Percentiles rank a stretch among this genome's conserved stretches.
Conservation (phyloP, 2,113 vertebrate species). For the Cynopterus brachyotis region DNA sequence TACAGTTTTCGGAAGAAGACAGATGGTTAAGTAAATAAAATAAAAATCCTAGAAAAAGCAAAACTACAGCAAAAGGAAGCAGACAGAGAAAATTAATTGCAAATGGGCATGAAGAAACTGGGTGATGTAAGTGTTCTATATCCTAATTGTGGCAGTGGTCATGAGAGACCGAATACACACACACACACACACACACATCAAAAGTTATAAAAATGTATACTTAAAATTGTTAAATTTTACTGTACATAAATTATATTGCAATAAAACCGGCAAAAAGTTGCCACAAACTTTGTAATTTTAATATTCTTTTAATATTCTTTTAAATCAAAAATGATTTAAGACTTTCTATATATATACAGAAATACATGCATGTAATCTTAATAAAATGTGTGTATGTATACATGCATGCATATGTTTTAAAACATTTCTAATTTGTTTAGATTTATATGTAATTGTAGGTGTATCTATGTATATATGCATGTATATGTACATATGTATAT, state of each 20-base stretch:
- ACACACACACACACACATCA: background rate
- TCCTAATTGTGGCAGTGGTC: background rate
- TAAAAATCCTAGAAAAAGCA: background rate
- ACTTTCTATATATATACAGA: background rate
- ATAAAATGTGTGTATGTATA: background rate
- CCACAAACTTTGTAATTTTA: conserved; percentile 17
- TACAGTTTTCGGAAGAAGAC: background rate
- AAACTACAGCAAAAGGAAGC: background rate
- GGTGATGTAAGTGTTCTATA: background rate
- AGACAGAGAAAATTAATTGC: background rate
- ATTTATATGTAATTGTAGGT: conserved; percentile 20
- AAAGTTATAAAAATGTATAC: background rate
- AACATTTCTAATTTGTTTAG: conserved; percentile 29
- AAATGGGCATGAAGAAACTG: background rate
- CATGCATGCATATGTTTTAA: background rate
- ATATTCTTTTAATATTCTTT: too few species aligned
- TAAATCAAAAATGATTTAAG: conserved; percentile 4
- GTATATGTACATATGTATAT: background rate
- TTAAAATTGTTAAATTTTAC: background rate
- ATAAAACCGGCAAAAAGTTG: background rate
- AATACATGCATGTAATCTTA: background rate
- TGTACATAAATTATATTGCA: background rate
- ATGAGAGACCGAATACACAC: background rate
- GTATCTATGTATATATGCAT: background rate
- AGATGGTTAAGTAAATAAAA: background rate